Evolutionary conservation across 2,797 vertebrate species (phyloP).

Genomic region (Echeneis naucrates): DNA sequence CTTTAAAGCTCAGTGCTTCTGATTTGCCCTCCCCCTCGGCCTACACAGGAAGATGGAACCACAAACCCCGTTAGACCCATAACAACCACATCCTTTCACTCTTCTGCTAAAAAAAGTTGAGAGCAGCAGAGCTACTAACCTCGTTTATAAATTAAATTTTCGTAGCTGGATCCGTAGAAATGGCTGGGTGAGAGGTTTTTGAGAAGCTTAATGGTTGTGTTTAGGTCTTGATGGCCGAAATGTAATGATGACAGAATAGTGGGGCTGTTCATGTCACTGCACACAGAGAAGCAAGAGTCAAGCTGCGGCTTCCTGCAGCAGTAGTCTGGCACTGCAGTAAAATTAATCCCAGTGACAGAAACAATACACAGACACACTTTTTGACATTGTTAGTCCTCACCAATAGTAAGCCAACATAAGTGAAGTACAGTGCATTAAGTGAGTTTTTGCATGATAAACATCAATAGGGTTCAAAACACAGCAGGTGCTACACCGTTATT

Average conservation of each 20-base stretch:
- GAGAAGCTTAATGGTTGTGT: constrained; percentile 28
- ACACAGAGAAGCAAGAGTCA: constrained; percentile 17
- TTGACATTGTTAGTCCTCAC: constrained; percentile 6
- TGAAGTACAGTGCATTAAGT: not conserved
- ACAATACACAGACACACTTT: constrained; percentile 24
- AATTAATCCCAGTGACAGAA: constrained; percentile 11
- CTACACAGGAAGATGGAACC: constrained; percentile 25
- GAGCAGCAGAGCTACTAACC: constrained; percentile 32
- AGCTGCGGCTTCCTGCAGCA: constrained; percentile 13
- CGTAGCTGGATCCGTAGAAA: not conserved
- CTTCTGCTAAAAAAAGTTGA: constrained; percentile 25
- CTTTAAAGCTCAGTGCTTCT: not conserved
- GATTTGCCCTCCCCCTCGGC: not conserved
- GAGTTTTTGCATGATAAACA: not conserved
- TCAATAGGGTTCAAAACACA: constrained; percentile 14
- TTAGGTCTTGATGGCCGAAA: constrained; percentile 1
- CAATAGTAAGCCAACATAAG: constrained; percentile 6
- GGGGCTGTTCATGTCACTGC: constrained; percentile 12
- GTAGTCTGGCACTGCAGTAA: constrained; percentile 14
- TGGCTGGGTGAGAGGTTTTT: constrained; percentile 4
- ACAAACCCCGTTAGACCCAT: constrained; percentile 25
- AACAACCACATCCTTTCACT: constrained; percentile 39
- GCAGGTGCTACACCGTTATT: constrained; percentile 21
- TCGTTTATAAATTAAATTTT: constrained; percentile 46
- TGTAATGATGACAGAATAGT: constrained; percentile 23